Evolutionary conservation across 2,797 vertebrate genomes (phyloP).

Genomic region (Phataginus tricuspis): DNA sequence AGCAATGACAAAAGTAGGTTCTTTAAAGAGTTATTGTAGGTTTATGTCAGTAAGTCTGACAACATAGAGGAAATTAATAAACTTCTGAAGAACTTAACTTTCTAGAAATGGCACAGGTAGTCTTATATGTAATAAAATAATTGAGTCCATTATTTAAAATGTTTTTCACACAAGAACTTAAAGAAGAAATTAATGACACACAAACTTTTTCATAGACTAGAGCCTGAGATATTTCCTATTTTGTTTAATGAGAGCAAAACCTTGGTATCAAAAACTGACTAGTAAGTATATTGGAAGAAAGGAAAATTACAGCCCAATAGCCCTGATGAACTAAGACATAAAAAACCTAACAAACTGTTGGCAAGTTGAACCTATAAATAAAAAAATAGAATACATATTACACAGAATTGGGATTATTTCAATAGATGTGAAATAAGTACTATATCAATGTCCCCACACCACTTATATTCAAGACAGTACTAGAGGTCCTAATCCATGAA

Average conservation of each 20-base stretch:
- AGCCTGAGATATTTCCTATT: not conserved
- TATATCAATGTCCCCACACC: not conserved
- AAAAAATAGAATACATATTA: not conserved
- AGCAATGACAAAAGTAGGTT: not conserved
- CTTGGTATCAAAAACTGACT: not conserved
- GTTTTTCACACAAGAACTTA: not conserved
- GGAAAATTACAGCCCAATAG: not conserved
- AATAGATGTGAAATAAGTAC: not conserved
- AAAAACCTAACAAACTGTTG: not conserved
- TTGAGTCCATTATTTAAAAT: not conserved
- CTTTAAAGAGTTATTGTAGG: not conserved
- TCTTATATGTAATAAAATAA: not conserved
- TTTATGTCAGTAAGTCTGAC: not conserved
- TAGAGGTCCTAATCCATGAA: not conserved
- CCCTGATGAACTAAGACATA: not conserved
- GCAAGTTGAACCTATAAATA: not conserved
- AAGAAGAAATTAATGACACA: not conserved
- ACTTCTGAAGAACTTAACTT: not conserved
- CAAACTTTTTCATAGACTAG: not conserved
- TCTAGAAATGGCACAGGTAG: not conserved
- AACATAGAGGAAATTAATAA: not conserved
- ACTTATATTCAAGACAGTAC: not conserved
- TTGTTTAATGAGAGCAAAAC: slow-evolving; percentile 20
- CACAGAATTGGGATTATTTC: not conserved
- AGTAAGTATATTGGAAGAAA: not conserved